Conservation (phyloP, 2,113 vertebrate species). For the Apistogramma diplotaenia region DNA sequence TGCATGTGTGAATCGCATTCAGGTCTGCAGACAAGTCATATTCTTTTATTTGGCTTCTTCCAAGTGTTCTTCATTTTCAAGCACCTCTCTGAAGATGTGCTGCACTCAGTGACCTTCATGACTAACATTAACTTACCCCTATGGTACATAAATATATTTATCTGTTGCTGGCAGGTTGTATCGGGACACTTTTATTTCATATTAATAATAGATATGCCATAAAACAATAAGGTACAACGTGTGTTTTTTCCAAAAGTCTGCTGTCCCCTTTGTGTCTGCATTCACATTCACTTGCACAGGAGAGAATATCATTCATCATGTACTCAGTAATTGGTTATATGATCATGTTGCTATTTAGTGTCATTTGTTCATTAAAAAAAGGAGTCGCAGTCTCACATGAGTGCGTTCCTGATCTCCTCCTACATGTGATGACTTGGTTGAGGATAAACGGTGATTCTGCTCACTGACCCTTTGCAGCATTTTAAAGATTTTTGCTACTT, state of each 20-base stretch:
- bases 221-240: constrained; percentile 31
- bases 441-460: not conserved
- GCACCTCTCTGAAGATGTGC: not conserved
- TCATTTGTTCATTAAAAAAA: not conserved
- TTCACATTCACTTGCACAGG: not conserved
- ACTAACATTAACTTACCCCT: constrained; percentile 44
- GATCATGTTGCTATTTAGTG: not conserved
- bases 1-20: not conserved
- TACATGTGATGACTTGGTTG: not conserved
- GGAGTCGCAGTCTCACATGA: not conserved
- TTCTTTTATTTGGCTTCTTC: not conserved
- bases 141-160: constrained; percentile 68
- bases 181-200: constrained; percentile 66
- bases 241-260: constrained; percentile 20
- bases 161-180: constrained; percentile 61
- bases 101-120: constrained; percentile 47
- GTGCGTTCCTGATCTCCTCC: not conserved
- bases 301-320: not conserved
- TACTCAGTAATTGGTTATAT: not conserved
- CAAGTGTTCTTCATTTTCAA: not conserved
- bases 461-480: not conserved
- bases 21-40: not conserved
- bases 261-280: not conserved
- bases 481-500: not conserved
- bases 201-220: constrained; percentile 73